Base-by-base conservation (phyloP, 2,888 invertebrate genomes). In the Diplazon laetatorius region DNA sequence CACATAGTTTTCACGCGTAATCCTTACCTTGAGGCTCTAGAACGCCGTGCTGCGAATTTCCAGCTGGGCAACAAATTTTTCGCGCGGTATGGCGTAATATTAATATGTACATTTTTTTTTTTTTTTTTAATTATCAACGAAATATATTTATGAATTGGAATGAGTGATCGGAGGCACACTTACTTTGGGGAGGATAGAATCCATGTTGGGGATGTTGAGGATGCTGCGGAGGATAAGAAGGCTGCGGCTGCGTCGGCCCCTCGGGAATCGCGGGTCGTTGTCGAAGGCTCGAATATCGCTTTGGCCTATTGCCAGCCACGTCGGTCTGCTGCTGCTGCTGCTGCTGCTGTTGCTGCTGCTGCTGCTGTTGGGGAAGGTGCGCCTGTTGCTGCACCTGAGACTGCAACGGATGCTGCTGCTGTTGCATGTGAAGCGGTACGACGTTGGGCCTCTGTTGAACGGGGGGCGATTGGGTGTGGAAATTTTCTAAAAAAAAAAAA, bases 231-330 rank as follows among this genome's bases (percentile, higher is more conserved):
- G 85, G 87, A 82, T 88, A 90, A 82, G 85, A 87, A 60, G 86
- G 88, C 65, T 88, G 89, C 48, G 80, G 79, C 60, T 80, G 83
- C 60, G 83, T 82, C 35, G 86, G 87, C 22, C 85, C 89, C 30
- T 91, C 91, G 0, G 89, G 78, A 44, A 91, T 88, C 8, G 87
- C 80, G 52, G 92, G 91, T 69, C 94, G 90, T 87, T 94, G 94
- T 70, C 95, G 92, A 84, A 95, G 92, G 73, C 94, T 94, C 2
- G 95, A 95, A 88, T 95, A 95, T 22, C 95, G 92, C 85, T 95
- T 95, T 8, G 94, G 93, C 80, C 93, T 91, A 74, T 90, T 92
- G 37, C 89, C 90, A 69, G 91, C 86, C 42, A 91, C 91, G 76
- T 90, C 91, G 48, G 84, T 77, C 50, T 80, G 69, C 63, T 76